These are phyloP conservation scores for Lacanobia wlatinum DNA, from an alignment of 2,888 invertebrate species.

Conservation along the genomic window DNA sequence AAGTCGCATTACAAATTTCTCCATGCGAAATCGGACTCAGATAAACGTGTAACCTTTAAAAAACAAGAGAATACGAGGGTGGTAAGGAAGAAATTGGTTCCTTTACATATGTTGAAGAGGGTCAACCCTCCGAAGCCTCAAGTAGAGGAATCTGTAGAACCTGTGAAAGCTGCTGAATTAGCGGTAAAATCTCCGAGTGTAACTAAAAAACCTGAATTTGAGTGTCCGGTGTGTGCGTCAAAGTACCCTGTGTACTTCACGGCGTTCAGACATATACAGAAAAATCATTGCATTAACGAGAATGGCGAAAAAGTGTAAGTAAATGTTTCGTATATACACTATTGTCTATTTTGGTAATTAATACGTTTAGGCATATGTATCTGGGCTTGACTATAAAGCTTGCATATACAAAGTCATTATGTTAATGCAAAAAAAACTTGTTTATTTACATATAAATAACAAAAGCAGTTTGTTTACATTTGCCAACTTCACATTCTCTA, in stretches of 20 bases:
- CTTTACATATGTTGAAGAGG: conserved; percentile 40
- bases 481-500: neutral
- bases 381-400: neutral
- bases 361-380: neutral
- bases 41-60: conserved; percentile 43
- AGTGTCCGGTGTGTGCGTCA: conserved; percentile 78
- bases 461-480: neutral
- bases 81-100: conserved; percentile 37
- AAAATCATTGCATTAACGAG: conserved; percentile 72
- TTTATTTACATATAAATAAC: neutral
- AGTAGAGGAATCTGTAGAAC: conserved; percentile 21
- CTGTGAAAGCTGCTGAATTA: conserved; percentile 21
- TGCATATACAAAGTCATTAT: too few relatives aligned
- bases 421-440: neutral
- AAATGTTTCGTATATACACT: conserved; percentile 2
- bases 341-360: neutral
- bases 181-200: conserved; percentile 15
- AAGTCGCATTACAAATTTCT: conserved; percentile 73
- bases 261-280: conserved; percentile 81
- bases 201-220: conserved; percentile 71
- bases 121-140: conserved; percentile 18
- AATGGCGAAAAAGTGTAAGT: conserved; percentile 78
- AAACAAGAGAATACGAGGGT: conserved; percentile 20
- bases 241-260: conserved; percentile 75
- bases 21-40: conserved; percentile 50